Evolutionary conservation across 2,113 vertebrate species (phyloP).

Genomic region (Machaerirhynchus nigripectus): DNA sequence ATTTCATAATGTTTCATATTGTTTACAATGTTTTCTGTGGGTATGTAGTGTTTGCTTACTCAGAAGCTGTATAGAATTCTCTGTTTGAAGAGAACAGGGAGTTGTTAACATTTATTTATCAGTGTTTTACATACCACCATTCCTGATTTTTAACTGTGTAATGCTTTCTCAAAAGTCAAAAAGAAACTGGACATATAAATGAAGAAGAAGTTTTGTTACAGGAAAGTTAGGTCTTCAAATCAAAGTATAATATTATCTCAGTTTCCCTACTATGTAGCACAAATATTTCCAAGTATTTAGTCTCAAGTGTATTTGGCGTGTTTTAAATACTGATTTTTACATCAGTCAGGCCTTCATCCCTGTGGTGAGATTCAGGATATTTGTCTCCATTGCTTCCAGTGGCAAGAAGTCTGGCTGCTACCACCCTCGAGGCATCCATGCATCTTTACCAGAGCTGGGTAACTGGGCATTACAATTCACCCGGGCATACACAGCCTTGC

Average conservation of each 20-base stretch:
- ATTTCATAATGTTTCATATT: constrained; percentile 11
- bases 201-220: background rate
- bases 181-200: background rate
- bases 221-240: background rate
- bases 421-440: fast-evolving
- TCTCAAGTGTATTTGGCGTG: background rate
- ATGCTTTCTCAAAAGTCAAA: background rate
- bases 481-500: fast-evolving
- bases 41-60: background rate
- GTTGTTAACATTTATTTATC: constrained; percentile 34
- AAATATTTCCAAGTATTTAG: background rate
- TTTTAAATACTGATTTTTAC: background rate
- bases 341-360: background rate
- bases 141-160: constrained; percentile 30
- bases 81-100: background rate
- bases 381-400: background rate
- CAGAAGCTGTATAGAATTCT: background rate
- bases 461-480: background rate
- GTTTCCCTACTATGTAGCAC: background rate
- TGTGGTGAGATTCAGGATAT: background rate
- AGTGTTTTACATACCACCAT: background rate
- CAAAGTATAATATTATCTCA: background rate
- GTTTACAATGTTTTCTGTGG: background rate
- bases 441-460: background rate
- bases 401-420: background rate